Percentiles rank a stretch among this genome's conserved stretches.
These are phyloP conservation scores for Circaetus cinerascens DNA, from an alignment of 2,113 vertebrate genomes.

Conservation along the genomic window DNA sequence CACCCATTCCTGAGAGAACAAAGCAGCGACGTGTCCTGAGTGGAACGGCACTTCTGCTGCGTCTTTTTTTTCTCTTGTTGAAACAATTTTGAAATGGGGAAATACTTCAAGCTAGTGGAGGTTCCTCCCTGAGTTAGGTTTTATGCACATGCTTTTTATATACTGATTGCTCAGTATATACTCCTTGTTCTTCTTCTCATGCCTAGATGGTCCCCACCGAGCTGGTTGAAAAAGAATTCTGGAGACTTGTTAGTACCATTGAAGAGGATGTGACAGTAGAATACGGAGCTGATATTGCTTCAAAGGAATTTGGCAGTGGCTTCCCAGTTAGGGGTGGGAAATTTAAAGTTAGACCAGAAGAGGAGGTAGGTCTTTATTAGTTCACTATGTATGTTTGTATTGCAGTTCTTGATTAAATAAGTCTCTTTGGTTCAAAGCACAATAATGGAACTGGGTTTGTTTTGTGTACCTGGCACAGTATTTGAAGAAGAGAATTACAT, in stretches of 20 bases:
- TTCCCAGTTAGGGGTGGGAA: conserved; percentile 92
- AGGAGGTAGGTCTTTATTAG: conserved; percentile 79
- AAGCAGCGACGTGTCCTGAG: background rate
- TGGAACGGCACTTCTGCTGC: background rate
- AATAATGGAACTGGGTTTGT: background rate
- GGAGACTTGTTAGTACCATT: conserved; percentile 94
- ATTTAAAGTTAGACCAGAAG: conserved; percentile 86
- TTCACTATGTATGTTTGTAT: background rate
- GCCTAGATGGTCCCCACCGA: conserved; percentile 97
- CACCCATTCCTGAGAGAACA: background rate
- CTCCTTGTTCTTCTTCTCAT: background rate
- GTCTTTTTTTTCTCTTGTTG: background rate
- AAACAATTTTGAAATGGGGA: background rate
- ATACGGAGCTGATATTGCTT: conserved; percentile 96
- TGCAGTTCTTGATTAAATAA: background rate
- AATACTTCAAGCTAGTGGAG: background rate
- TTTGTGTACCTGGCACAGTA: background rate
- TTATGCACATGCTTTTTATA: accelerated
- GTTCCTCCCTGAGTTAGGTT: background rate
- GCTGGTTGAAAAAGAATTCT: conserved; percentile 97
- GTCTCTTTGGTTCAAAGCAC: background rate
- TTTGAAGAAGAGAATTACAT: background rate
- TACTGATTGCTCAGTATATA: background rate
- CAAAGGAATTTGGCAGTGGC: conserved; percentile 97
- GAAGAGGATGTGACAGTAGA: conserved; percentile 98